Evolutionary conservation across 92 coral and sea anemone genomes (phyloP), one percentile per base, ranked within the genome.

Genomic region (Palythoa grandiflora): DNA sequence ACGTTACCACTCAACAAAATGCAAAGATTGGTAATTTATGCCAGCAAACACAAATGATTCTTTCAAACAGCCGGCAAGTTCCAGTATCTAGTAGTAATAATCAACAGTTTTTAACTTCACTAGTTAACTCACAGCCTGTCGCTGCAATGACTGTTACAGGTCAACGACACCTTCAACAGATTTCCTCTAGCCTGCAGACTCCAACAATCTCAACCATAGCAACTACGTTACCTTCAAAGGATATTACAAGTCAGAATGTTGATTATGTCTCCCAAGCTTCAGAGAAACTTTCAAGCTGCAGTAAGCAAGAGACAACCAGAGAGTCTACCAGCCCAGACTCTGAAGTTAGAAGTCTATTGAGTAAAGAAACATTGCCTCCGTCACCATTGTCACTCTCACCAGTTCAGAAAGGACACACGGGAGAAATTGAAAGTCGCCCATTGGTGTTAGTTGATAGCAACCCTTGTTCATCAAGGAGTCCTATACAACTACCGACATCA

Each of bases 391-490:
- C 88, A 37, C 85, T 93, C 12, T 93, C 98, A 10, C 92, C 98
- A 12, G 93, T 85, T 53, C 92, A 85, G 51, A 81, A 53, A 3
- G 86, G 57, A 47, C 90, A 85, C 75, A 44, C 80, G 3, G 87
- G 88, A 50, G 72, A 89, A 28, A 40, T 84, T 50, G 94, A 90
- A 80, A 93, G 75, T 47, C 88, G 89, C 44, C 90, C 98, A 1
- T 94, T 96, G 6, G 91, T 89, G 57, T 71, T 95, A 48, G 98
- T 95, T 66, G 98, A 95, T 63, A 95, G 98, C 79, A 95, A 95
- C 40, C 98, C 98, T 20, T 89, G 93, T 75, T 95, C 98, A 15
- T 93, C 98, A 13, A 88, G 87, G 38, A 95, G 98, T 77, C 98
- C 98, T 5, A 95, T 95, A 44, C 98, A 83, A 1, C 90, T 93